A percentile compares a stretch with the other conserved stretches of the same genome.
phyloP scores from a whole-genome alignment of 2,113 vertebrate species.

The Ciconia boyciana region DNA sequence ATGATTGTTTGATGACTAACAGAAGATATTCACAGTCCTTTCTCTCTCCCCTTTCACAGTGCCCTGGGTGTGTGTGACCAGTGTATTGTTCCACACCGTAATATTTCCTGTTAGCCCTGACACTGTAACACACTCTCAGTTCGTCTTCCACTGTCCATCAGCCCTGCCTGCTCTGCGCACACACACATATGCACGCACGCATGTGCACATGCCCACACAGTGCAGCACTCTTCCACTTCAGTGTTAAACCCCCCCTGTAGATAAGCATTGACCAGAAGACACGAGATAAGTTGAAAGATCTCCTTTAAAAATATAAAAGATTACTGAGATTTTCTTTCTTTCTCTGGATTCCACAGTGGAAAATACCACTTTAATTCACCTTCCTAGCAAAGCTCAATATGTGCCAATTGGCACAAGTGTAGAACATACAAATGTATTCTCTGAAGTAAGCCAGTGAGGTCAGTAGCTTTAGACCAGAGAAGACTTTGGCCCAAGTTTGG shows the following conservation, averaged over 20 bases:
- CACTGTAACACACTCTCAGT: no score
- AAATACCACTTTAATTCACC: not conserved
- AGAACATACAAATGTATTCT: not conserved
- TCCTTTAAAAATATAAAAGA: not conserved
- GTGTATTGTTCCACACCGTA: not conserved
- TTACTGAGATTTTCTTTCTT: not conserved
- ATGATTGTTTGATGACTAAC: not conserved
- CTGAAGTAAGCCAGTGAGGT: not conserved
- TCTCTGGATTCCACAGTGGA: not conserved
- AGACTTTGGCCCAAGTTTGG: not conserved
- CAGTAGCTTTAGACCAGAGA: not conserved
- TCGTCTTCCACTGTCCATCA: not conserved
- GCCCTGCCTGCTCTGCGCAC: not conserved
- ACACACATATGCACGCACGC: no score
- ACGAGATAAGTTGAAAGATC: not conserved
- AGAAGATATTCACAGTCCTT: not conserved
- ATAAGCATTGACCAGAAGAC: not conserved
- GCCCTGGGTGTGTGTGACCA: not conserved
- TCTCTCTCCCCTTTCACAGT: not conserved
- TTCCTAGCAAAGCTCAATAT: not conserved
- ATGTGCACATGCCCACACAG: rapidly evolving
- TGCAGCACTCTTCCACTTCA: not conserved
- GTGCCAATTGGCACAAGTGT: not conserved
- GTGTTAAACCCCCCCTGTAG: not conserved
- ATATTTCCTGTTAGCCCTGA: not conserved